Evolutionary conservation across 2,113 vertebrate genomes (phyloP).

Genomic region (Lycaon pictus): DNA sequence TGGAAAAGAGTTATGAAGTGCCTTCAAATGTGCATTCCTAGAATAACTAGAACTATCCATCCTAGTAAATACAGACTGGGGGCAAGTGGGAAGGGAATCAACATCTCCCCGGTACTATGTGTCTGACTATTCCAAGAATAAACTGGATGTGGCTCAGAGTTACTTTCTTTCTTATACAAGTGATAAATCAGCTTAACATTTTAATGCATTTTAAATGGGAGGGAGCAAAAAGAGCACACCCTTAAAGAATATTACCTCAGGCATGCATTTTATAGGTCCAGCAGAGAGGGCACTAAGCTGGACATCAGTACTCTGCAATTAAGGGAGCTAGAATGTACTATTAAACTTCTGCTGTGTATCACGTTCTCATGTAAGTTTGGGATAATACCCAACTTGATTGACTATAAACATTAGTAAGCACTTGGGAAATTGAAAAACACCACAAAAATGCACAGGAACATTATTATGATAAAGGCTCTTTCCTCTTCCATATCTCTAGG

Average conservation of each 20-base stretch:
- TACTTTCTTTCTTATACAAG: slow-evolving; percentile 47
- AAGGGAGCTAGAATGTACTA: neutral
- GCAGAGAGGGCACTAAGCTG: neutral
- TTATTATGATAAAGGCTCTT: neutral
- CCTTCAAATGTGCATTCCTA: neutral
- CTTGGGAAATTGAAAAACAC: slow-evolving; percentile 3
- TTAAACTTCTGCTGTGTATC: neutral
- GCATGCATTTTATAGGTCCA: neutral
- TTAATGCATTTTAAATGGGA: slow-evolving; percentile 26
- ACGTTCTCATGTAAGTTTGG: neutral
- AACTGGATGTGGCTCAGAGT: slow-evolving; percentile 22
- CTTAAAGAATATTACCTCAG: neutral
- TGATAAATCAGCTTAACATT: slow-evolving; percentile 56
- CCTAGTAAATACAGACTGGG: neutral
- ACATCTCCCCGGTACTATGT: neutral
- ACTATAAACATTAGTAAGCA: neutral
- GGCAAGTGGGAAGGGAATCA: neutral
- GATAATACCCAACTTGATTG: neutral
- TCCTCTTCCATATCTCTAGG: neutral
- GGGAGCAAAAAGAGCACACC: neutral
- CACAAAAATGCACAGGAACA: neutral
- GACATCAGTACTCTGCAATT: slow-evolving; percentile 44
- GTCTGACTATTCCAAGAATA: slow-evolving; percentile 14
- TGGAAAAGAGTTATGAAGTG: neutral
- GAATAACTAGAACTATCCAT: slow-evolving; percentile 16